Conservation (phyloP, 2,888 invertebrate species). For the Tipula unca region DNA sequence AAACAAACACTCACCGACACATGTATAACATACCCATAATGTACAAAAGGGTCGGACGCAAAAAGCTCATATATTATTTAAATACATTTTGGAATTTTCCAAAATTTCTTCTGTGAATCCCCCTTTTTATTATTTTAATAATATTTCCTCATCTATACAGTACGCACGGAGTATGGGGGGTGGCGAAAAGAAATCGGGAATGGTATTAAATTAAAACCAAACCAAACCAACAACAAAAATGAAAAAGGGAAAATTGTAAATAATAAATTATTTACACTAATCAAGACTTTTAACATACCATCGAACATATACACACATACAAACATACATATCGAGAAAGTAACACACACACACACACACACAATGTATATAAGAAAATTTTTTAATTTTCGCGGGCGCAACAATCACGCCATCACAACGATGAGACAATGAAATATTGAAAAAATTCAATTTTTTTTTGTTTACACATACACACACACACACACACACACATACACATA, state of each 20-base stretch:
- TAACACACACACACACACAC: neutral
- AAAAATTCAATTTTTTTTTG: neutral
- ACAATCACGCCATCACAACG: conserved; percentile 8
- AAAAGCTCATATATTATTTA: conserved; percentile 14
- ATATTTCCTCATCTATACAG: neutral
- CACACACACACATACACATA: neutral
- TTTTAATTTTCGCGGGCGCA: conserved; percentile 8
- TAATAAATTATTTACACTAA: conserved; percentile 14
- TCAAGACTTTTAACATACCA: neutral
- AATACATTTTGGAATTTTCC: neutral
- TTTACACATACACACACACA: neutral
- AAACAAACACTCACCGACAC: neutral
- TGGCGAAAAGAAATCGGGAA: neutral
- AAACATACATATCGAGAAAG: neutral
- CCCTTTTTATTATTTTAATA: conserved; percentile 8
- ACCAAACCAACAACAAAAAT: neutral
- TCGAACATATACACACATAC: neutral
- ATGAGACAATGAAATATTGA: conserved; percentile 8
- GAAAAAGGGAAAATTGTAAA: neutral
- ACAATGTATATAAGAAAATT: neutral
- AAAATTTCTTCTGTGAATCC: neutral
- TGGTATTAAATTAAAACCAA: conserved; percentile 9
- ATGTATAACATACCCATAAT: neutral
- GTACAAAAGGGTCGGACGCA: neutral
- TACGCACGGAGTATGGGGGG: neutral